Base-by-base conservation (phyloP, 2,888 invertebrate species). In the Peribatodes rhomboidaria region DNA sequence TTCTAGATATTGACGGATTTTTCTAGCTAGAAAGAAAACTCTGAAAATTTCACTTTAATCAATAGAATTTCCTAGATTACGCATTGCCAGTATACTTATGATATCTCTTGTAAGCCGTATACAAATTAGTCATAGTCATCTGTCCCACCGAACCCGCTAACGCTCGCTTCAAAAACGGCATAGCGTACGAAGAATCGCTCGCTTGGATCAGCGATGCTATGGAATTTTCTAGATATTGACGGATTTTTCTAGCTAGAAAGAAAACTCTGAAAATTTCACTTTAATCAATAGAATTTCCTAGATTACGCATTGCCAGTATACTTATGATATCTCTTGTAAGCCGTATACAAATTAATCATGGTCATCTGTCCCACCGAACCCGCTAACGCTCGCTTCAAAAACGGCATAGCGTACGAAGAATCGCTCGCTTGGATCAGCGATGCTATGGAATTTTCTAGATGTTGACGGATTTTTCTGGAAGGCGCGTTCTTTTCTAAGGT, bases 1-100 rank as follows among this genome's bases (percentile, higher is more conserved):
- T 67, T 92, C 92, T 54, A 92, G 65, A 76, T n/a, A n/a, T n/a
- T n/a, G n/a, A n/a, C n/a, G n/a, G n/a, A n/a, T n/a, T n/a, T 13
- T 2, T 13, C n/a, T 13, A 13, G 2, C n/a, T 18, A 10, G 10
- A 2, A 2, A 42, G 18, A 37, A 0, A 37, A n/a, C n/a, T 37
- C n/a, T 37, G 4, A n/a, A n/a, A 37, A 37, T 9, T 3, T 35
- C 35, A 35, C 35, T 10, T 13, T 1, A 10, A 10, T 35, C n/a
- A n/a, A n/a, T n/a, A n/a, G n/a, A n/a, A 20, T 8, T 60, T 27
- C n/a, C 14, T 39, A 27, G 0, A 47, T 65, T 80, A 92, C 31
- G 91, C 77, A 69, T 90, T 92, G 0, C 93, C 93, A 52, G 87
- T 87, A 80, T 93, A 93, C 68, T 94, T 94, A 82, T 93, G 90